These are phyloP conservation scores for Bufotes viridis DNA, from an alignment of 2,797 vertebrate genomes.

Conservation along the genomic window DNA sequence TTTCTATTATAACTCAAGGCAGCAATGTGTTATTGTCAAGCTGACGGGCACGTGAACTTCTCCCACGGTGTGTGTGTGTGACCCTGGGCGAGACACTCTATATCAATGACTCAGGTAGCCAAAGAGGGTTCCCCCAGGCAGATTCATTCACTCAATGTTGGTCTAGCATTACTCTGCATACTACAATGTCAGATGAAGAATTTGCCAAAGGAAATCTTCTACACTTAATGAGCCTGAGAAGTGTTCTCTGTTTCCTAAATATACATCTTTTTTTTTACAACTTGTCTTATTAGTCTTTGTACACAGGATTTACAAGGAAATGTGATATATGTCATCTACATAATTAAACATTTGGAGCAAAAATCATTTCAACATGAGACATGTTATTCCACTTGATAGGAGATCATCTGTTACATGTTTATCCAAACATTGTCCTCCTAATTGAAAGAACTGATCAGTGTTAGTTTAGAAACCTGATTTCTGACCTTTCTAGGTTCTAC, in stretches of 20 bases:
- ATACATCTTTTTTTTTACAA: constrained; percentile 55
- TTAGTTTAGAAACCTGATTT: constrained; percentile 51
- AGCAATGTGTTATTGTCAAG: constrained; percentile 46
- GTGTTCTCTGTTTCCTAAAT: constrained; percentile 60
- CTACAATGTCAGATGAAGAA: constrained; percentile 60
- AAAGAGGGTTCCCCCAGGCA: constrained; percentile 46
- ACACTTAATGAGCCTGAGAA: constrained; percentile 56
- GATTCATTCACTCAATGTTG: constrained; percentile 54
- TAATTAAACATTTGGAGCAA: constrained; percentile 44
- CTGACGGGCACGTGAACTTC: constrained; percentile 52
- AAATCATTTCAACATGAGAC: constrained; percentile 40
- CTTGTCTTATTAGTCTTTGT: constrained; percentile 49
- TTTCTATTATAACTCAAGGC: constrained; percentile 38
- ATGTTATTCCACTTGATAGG: constrained; percentile 39
- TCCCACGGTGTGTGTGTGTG: constrained; percentile 49
- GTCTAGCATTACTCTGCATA: constrained; percentile 59
- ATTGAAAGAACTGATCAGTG: constrained; percentile 48
- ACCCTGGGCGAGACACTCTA: constrained; percentile 56
- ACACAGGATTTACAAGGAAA: constrained; percentile 43
- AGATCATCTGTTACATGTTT: constrained; percentile 49
- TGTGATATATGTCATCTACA: constrained; percentile 32
- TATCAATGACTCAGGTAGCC: constrained; percentile 61
- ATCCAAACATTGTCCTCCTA: constrained; percentile 32
- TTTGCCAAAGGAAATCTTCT: constrained; percentile 60
- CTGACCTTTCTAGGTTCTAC: constrained; percentile 5